Base-by-base conservation (phyloP, 1,140 invertebrate species). In the Dufourea novaeangliae region DNA sequence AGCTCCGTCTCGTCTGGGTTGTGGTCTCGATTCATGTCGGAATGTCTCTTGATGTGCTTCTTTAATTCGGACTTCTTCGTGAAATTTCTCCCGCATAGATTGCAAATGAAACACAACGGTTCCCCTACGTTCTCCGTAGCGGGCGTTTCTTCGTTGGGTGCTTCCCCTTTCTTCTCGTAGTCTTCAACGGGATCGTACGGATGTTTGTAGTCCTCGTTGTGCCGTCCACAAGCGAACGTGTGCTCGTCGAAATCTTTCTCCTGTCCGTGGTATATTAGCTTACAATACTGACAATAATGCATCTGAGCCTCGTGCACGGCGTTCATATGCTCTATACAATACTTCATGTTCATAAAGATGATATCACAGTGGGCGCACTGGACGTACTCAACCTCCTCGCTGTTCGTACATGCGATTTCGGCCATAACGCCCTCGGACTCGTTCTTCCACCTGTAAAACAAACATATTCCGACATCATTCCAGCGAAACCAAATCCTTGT, bases 261-360 rank as follows among this genome's bases (percentile, higher is more conserved):
- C n/a, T 25, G 64, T 50, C 83, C 62, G 25, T 78, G 73, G 57
- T 76, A 84, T 22, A 85, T 64, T 56, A 85, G 77, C 25, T 81
- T 83, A 70, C 85, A 87, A 63, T 78, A 62, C 17, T 61, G 68
- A 64, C 73, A 78, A 14, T 80, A 76, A 67, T 80, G 67, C 69
- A 81, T 67, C 17, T 59, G 12, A 27, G 68, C 32, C 46, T 77
- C 79, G 46, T 88, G 86, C 64, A 78, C 80, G 27, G 69, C 61
- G 62, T 88, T 85, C 73, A 83, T 72, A 50, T 87, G 86, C 50
- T 69, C 50, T 59, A 80, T 83, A 20, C 86, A 67, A 66, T 85
- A 80, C 72, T 84, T 86, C 69, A 86, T 82, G 22, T 83, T 72
- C 5, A 77, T 64, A 74, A 89, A 88, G 11, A 75, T 70, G 61